Conservation (phyloP, 1,140 invertebrate genomes). For the Nixonia krombeini region DNA sequence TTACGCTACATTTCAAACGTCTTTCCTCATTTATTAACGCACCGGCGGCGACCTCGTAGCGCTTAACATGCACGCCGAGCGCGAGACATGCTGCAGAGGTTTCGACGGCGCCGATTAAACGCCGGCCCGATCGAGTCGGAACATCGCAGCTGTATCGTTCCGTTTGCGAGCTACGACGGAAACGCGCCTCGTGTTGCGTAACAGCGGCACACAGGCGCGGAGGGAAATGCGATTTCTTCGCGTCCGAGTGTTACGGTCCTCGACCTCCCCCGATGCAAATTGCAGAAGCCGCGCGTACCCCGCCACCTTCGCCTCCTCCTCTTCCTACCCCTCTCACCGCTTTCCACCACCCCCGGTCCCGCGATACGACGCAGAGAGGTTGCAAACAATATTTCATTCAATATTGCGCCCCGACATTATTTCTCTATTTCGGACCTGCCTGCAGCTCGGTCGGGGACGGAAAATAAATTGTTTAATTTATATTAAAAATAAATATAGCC, state of each 20-base stretch:
- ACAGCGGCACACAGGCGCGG: too few relatives aligned
- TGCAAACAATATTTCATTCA: constrained; percentile 63
- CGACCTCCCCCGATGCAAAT: constrained; percentile 45
- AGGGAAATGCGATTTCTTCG: too few relatives aligned
- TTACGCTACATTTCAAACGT: constrained; percentile 59
- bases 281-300: constrained; percentile 39
- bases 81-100: constrained; percentile 12
- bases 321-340: too few relatives aligned
- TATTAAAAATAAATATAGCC: constrained; percentile 68
- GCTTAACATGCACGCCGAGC: constrained; percentile 22
- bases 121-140: not conserved
- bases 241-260: too few relatives aligned
- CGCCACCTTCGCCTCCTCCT: constrained; percentile 9
- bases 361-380: constrained; percentile 12
- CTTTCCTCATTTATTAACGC: constrained; percentile 56
- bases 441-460: constrained; percentile 28
- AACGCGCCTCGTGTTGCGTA: too few relatives aligned
- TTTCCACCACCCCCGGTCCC: constrained; percentile 20
- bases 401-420: constrained; percentile 63
- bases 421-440: constrained; percentile 59
- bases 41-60: constrained; percentile 13
- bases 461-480: constrained; percentile 68
- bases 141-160: not conserved
- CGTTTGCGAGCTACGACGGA: not conserved
- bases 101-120: constrained; percentile 5